Evolutionary conservation across 2,113 vertebrate genomes (phyloP).

Genomic region (Urocolius indicus): DNA sequence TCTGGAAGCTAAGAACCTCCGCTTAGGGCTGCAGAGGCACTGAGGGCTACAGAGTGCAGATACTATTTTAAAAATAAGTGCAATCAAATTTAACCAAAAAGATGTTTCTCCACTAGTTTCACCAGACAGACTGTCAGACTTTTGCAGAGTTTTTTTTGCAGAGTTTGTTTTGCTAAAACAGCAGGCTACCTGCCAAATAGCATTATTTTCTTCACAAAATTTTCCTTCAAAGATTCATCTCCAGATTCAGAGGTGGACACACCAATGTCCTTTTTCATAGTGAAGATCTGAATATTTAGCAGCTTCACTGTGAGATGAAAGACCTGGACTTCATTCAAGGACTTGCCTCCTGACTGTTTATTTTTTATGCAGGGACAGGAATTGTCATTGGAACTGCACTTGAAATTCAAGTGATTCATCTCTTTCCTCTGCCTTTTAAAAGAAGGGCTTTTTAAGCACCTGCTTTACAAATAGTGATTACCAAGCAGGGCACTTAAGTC

Average conservation of each 20-base stretch:
- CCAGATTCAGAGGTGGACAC: not conserved
- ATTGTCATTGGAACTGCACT: not conserved
- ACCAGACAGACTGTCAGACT: not conserved
- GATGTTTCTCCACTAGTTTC: not conserved
- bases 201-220: fast-evolving
- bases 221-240: not conserved
- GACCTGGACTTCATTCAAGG: not conserved
- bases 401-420: slow-evolving; percentile 7
- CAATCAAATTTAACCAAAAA: not conserved
- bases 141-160: too few species aligned
- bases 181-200: not conserved
- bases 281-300: slow-evolving; percentile 8
- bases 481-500: not conserved
- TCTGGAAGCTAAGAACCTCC: not conserved
- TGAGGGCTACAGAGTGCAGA: fast-evolving
- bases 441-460: not conserved
- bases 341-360: not conserved
- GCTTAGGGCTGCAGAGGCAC: not conserved
- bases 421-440: not conserved
- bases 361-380: slow-evolving; percentile 22
- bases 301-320: not conserved
- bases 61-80: not conserved
- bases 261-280: not conserved
- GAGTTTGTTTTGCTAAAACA: not conserved
- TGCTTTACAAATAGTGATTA: not conserved